phyloP scores from a whole-genome alignment of 2,113 vertebrate genomes.

The Platycercus adscitus region DNA sequence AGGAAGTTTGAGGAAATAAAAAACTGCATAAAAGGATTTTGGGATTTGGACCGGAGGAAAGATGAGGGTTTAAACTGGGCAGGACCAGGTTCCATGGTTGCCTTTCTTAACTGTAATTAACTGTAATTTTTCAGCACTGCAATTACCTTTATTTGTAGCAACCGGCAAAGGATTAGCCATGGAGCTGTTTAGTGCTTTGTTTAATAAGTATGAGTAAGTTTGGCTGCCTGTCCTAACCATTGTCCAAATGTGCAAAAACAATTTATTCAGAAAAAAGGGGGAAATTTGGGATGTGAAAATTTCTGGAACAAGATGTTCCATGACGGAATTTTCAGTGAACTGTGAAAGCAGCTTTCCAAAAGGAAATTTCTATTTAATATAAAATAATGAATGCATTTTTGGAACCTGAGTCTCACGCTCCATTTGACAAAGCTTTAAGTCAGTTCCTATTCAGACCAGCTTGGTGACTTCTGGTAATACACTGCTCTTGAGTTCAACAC shows the following conservation, averaged over 20 bases:
- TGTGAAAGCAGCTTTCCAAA: neutral
- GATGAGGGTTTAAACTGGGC: neutral
- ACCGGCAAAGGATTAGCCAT: neutral
- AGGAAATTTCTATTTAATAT: neutral
- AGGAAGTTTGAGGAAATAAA: conserved; percentile 34
- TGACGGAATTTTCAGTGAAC: neutral
- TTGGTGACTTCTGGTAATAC: neutral
- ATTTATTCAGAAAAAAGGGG: neutral
- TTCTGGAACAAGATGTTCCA: neutral
- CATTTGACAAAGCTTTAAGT: neutral
- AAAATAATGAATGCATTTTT: neutral
- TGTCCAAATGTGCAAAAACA: neutral
- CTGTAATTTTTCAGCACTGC: neutral
- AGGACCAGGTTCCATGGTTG: neutral
- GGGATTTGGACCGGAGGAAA: conserved; percentile 6
- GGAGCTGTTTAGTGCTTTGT: neutral
- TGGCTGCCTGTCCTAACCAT: neutral
- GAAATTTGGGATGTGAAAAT: neutral
- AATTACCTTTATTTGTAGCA: neutral
- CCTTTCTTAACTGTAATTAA: conserved; percentile 1
- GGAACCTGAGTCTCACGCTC: neutral
- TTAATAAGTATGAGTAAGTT: neutral
- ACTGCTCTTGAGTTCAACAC: neutral
- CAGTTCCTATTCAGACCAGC: neutral
- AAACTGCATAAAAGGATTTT: neutral